A percentile compares a stretch with the other conserved stretches of the same genome.
Evolutionary conservation across 2,797 vertebrate genomes (phyloP).

Genomic region (Momotus momota): DNA sequence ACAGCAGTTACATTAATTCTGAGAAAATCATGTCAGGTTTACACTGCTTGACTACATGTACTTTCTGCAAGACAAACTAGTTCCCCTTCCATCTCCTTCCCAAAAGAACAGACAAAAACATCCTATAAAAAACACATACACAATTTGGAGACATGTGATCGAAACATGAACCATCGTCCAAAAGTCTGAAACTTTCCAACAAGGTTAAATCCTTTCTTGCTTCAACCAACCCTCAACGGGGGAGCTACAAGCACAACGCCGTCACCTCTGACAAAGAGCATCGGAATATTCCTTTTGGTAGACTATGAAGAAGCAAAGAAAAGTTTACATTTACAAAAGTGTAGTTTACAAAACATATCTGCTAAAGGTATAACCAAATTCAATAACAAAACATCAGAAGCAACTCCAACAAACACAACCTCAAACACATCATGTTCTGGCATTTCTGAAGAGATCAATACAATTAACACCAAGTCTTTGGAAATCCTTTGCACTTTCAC

Average conservation of each 20-base stretch:
- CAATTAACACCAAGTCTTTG: neutral
- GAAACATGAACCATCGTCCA: neutral
- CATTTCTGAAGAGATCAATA: neutral
- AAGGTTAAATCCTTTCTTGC: neutral
- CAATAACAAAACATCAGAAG: neutral
- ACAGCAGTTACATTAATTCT: constrained; percentile 8
- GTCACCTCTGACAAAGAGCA: constrained; percentile 98
- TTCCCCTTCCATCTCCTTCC: neutral
- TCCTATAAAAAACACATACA: constrained; percentile 13
- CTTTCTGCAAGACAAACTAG: neutral
- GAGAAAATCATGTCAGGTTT: neutral
- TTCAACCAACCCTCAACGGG: constrained; percentile 92
- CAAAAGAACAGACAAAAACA: neutral
- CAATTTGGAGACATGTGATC: constrained; percentile 13
- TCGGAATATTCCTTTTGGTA: constrained; percentile 98
- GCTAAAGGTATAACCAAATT: neutral
- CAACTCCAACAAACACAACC: neutral
- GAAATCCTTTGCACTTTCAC: neutral
- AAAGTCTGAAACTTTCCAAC: constrained; percentile 36
- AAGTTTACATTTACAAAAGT: constrained; percentile 25
- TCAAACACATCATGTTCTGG: neutral
- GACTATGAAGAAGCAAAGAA: constrained; percentile 83
- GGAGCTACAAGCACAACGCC: constrained; percentile 98
- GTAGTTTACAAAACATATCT: neutral
- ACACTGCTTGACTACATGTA: neutral